phyloP scores from a whole-genome alignment of 2,888 invertebrate species.

The Chymomyza amoena region DNA sequence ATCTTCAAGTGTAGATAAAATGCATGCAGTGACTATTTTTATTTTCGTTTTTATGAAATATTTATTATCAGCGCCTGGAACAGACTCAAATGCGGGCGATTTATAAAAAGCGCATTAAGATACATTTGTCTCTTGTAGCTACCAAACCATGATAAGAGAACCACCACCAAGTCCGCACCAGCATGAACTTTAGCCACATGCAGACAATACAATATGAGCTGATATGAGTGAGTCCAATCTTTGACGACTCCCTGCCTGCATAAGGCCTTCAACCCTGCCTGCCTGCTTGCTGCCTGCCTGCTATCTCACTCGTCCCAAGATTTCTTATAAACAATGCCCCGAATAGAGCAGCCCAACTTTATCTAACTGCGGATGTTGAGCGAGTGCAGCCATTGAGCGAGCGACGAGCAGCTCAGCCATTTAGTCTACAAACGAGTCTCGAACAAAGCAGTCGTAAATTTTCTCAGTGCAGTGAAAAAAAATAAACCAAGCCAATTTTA shows the following conservation, averaged over 20 bases:
- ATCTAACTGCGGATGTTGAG: slow-evolving; percentile 5
- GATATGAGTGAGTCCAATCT: neutral
- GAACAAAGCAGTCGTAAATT: neutral
- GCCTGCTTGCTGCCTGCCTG: neutral
- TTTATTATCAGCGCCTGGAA: slow-evolving; percentile 46
- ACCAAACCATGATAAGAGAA: neutral
- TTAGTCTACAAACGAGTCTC: neutral
- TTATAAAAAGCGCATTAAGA: slow-evolving; percentile 9
- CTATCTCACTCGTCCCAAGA: neutral
- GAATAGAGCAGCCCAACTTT: neutral
- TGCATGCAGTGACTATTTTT: neutral
- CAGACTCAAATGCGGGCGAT: slow-evolving; percentile 50
- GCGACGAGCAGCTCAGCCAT: neutral
- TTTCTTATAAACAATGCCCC: neutral
- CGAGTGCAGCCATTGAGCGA: neutral
- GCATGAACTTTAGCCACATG: neutral
- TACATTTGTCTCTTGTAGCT: neutral
- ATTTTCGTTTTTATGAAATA: neutral
- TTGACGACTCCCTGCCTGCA: neutral
- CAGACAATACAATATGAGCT: neutral
- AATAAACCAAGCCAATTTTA: neutral
- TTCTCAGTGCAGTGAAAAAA: neutral
- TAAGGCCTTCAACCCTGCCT: neutral
- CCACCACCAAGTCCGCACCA: neutral
- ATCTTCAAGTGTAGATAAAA: neutral